Evolutionary conservation across 2,113 vertebrate genomes (phyloP).

Genomic region (Sorex araneus): DNA sequence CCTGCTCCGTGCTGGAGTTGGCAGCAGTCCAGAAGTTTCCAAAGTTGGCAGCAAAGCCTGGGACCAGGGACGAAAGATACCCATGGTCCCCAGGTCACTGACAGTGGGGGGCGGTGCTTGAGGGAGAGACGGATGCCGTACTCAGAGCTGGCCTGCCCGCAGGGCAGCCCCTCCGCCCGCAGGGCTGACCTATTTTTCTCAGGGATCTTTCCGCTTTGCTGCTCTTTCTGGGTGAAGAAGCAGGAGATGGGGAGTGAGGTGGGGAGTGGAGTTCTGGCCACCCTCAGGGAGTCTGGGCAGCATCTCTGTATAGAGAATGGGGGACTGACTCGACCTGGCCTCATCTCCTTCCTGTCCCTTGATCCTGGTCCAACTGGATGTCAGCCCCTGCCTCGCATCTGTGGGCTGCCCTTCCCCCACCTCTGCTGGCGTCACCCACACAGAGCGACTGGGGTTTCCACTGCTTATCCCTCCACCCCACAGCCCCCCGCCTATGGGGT

Average conservation of each 20-base stretch:
- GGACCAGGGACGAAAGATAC: not conserved
- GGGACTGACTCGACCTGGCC: not conserved
- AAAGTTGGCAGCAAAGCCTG: not conserved
- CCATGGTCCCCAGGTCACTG: not conserved
- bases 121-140: not conserved
- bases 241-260: slow-evolving; percentile 56
- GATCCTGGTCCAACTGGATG: too few species aligned
- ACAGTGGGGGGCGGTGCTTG: accelerated
- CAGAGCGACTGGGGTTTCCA: not conserved
- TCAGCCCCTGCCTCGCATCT: not conserved
- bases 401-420: not conserved
- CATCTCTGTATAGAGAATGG: not conserved
- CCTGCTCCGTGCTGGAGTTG: not conserved
- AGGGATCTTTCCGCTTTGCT: slow-evolving; percentile 72
- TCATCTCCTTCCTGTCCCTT: not conserved
- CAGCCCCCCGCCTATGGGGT: not conserved
- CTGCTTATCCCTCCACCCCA: not conserved
- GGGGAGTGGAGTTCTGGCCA: not conserved
- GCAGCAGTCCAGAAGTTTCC: not conserved
- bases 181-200: slow-evolving; percentile 89
- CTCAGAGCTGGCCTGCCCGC: not conserved
- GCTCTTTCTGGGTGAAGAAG: slow-evolving; percentile 70
- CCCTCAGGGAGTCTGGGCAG: not conserved
- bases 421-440: not conserved
- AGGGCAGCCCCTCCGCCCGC: not conserved